Evolutionary conservation across 2,888 invertebrate species (phyloP), one percentile per base, ranked within the genome.

Genomic region (Lucinisca nassula): DNA sequence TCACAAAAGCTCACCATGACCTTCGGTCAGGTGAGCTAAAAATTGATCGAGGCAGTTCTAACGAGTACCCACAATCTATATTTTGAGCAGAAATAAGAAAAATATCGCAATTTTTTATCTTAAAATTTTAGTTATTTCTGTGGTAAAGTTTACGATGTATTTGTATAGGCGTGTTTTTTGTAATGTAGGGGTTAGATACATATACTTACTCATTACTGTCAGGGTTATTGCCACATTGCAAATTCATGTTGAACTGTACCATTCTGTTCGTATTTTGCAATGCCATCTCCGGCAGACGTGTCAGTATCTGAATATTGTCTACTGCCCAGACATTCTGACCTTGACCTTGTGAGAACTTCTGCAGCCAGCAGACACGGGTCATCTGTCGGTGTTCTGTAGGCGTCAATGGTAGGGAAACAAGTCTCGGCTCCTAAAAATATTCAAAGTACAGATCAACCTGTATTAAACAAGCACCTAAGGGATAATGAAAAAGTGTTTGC

Each of bases 361-460:
- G 96, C 32, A 93, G 90, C 96, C 96, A 96, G 88, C 96, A 96
- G 72, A 96, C 92, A 32, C 92, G 85, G 1, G 93, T 91, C 38
- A 85, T 76, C 0, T 73, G n/a, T 12, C 91, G 86, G 83, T 92
- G 91, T 6, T 93, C 91, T 32, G 89, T 80, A 3, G 91, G 90
- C 2, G 87, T 90, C 40, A 96, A 86, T 21, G 95, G 93, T 2
- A 95, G 21, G 0, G 95, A 95, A 8, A 95, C 93, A 27, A 94
- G 84, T 37, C 82, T 85, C 2, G 95, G 92, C 55, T 93, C 93
- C 96, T 95, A 51, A 24, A 88, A 51, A 79, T 35, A 67, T 1
- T 45, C 17, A n/a, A n/a, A n/a, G n/a, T n/a, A n/a, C n/a, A n/a
- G n/a, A n/a, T n/a, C n/a, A n/a, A n/a, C n/a, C n/a, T n/a, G n/a